Base-by-base conservation (phyloP, 2,888 invertebrate species). In the Hypolimnas misippus region DNA sequence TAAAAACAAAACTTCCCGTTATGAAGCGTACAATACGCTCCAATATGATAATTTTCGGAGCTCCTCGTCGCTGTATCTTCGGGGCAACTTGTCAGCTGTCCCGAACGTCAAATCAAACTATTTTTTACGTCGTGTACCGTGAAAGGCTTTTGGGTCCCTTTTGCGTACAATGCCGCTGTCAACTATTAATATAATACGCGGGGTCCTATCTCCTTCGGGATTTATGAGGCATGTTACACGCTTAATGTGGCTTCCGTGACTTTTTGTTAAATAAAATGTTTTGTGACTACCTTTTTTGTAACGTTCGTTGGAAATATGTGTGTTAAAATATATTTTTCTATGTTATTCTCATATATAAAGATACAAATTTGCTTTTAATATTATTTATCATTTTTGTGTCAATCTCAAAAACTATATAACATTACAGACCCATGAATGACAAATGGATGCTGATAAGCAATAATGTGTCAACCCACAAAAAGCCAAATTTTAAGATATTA, bases 81-180 rank as follows among this genome's bases (percentile, higher is more conserved):
- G n/a, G n/a, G 19, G 21, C n/a, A 58, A 58, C 52, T 44, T 59
- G 59, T 59, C 59, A 59, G 16, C 52, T 59, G 59, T 35, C 44
- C 14, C 12, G 33, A 35, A 53, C 3, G 53, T 59, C 53, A 59
- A 46, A 46, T 59, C 44, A 35, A 59, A 53, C 53, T 53, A 59
- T 53, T 46, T 53, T 59, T 53, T 59, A 46, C 44, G 42, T 16
- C 33, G 44, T 25, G 17, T 25, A 21, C 14, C 44, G 29, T 51
- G 44, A 59, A 59, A 59, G 59, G 44, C 53, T 53, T 59, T 35
- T 29, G 33, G 10, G 52, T 8, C 44, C 52, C 33, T 33, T 52
- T 33, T 7, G 17, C 51, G 8, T 33, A 14, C 40, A 19, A 40
- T 42, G 31, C n/a, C 40, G 51, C 31, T 35, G 46, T 42, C 29